Conservation (phyloP, 2,888 invertebrate genomes). For the Spisula solida region DNA sequence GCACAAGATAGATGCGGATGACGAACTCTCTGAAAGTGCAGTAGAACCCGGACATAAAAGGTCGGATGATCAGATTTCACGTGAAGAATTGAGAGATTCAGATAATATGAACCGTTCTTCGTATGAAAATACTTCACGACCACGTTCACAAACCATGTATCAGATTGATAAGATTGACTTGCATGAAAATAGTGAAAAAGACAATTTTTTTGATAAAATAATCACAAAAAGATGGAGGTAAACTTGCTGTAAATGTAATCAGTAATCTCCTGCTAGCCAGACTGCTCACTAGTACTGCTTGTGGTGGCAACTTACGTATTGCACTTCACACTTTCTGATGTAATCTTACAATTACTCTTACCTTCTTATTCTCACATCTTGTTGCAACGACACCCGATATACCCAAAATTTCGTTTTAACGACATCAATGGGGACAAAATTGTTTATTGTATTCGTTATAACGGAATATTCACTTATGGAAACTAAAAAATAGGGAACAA, state of each 20-base stretch:
- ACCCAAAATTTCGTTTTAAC: too few relatives aligned
- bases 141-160: conserved; percentile 48
- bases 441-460: too few relatives aligned
- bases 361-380: too few relatives aligned
- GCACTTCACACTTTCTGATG: neutral
- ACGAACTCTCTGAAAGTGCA: conserved; percentile 32
- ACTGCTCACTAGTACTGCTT: neutral
- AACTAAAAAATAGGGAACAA: too few relatives aligned
- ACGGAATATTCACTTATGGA: too few relatives aligned
- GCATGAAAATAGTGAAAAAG: conserved; percentile 31
- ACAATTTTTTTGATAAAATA: conserved; percentile 37
- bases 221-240: conserved; percentile 56
- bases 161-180: conserved; percentile 25
- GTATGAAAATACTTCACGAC: conserved; percentile 27
- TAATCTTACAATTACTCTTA: neutral
- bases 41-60: conserved; percentile 41
- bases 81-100: conserved; percentile 27
- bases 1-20: conserved; percentile 64
- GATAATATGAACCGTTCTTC: conserved; percentile 27
- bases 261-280: conserved; percentile 10
- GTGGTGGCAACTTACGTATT: neutral
- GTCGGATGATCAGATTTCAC: conserved; percentile 20
- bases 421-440: too few relatives aligned
- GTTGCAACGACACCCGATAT: too few relatives aligned
- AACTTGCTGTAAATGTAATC: neutral